Conservation (phyloP, 53 echinoderm and acorn worm species). For the Luidia sarsii region DNA sequence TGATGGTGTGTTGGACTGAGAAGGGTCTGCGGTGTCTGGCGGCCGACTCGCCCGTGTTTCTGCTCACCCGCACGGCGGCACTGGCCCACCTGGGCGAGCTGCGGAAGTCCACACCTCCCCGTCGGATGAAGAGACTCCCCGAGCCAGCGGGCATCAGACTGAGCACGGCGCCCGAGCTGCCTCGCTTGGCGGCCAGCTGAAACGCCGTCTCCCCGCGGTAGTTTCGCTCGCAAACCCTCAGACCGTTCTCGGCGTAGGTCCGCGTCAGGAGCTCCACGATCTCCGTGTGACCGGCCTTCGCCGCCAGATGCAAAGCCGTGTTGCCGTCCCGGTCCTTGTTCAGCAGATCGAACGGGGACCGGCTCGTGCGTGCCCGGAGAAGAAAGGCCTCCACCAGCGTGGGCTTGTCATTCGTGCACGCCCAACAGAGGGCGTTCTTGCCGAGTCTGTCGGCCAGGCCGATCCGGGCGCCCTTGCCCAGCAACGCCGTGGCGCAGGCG, state of each 20-base stretch:
- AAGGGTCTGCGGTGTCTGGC: conserved; percentile 10
- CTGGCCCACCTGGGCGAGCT: conserved; percentile 42
- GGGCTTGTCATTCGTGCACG: conserved; percentile 33
- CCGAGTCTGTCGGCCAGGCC: conserved; percentile 37
- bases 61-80: conserved; percentile 20
- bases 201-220: conserved; percentile 36
- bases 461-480: conserved; percentile 41
- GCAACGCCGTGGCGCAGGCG: conserved; percentile 1
- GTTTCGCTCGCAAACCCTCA: conserved; percentile 17
- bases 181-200: conserved; percentile 28
- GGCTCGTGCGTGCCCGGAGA: conserved; percentile 4
- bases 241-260: not conserved
- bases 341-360: conserved; percentile 47
- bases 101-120: conserved; percentile 46
- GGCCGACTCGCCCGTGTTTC: not conserved
- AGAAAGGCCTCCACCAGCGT: conserved; percentile 25
- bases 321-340: conserved; percentile 61
- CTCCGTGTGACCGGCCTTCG: conserved; percentile 24
- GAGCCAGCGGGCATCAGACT: conserved; percentile 1
- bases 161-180: conserved; percentile 29
- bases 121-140: conserved; percentile 2
- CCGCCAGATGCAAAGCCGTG: conserved; percentile 67
- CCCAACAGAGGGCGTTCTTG: conserved; percentile 57
- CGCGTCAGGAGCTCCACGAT: conserved; percentile 43
- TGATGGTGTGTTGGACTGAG: not conserved